phyloP scores from a whole-genome alignment of 2,113 vertebrate species.

The Excalfactoria chinensis region DNA sequence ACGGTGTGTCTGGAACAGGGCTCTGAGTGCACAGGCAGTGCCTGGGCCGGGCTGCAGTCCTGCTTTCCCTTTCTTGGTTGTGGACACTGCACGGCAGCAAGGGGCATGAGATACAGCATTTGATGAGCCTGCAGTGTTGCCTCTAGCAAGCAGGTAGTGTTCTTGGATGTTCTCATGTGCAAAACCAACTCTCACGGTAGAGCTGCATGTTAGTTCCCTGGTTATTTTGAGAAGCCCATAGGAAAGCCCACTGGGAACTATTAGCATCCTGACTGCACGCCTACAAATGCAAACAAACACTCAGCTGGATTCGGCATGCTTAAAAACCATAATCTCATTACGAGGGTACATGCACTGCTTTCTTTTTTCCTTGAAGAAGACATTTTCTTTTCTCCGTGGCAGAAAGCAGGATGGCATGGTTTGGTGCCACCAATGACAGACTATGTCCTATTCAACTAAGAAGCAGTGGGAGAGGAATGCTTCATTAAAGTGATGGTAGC shows the following conservation, averaged over 20 bases:
- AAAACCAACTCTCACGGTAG: background rate
- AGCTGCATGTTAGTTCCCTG: background rate
- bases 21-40: rapidly evolving
- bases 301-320: background rate
- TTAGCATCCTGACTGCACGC: background rate
- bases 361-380: background rate
- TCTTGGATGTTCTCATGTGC: background rate
- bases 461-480: background rate
- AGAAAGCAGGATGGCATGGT: background rate
- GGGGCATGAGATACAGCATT: background rate
- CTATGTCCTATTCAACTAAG: background rate
- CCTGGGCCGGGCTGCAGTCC: background rate
- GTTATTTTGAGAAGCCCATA: background rate
- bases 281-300: background rate
- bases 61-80: slow-evolving; percentile 12
- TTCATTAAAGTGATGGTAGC: background rate
- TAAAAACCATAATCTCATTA: background rate
- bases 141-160: background rate
- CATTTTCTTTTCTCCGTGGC: background rate
- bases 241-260: background rate
- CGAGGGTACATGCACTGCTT: background rate
- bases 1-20: background rate
- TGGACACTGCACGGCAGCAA: background rate
- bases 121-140: background rate
- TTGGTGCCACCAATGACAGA: background rate